These are phyloP conservation scores for Apamea epomidion DNA, from an alignment of 2,888 invertebrate species.

Conservation along the genomic window DNA sequence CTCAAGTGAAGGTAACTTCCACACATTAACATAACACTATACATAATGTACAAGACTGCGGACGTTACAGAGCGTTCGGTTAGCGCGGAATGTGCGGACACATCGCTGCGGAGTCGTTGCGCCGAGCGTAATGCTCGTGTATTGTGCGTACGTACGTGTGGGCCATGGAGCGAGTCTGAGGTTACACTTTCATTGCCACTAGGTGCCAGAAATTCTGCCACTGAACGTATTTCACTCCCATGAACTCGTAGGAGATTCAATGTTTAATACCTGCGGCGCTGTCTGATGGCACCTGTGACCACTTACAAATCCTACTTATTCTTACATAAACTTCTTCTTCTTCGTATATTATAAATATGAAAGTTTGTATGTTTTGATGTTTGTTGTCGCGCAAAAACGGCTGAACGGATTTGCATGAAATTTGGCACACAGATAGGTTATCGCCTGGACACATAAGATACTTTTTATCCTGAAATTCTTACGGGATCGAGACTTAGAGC, in stretches of 20 bases:
- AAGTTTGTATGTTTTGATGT: too few species aligned
- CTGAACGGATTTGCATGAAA: too few species aligned
- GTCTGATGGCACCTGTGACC: not conserved
- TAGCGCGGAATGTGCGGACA: slow-evolving; percentile 32
- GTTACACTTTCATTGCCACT: slow-evolving; percentile 10
- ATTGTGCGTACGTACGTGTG: not conserved
- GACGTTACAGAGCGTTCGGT: slow-evolving; percentile 7
- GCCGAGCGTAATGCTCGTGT: slow-evolving; percentile 10
- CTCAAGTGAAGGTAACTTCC: slow-evolving; percentile 2
- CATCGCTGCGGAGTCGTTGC: slow-evolving; percentile 32
- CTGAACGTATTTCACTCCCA: slow-evolving; percentile 7
- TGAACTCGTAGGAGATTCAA: not conserved
- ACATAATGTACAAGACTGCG: not conserved
- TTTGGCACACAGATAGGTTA: too few species aligned
- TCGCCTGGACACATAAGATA: too few species aligned
- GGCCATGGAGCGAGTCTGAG: not conserved
- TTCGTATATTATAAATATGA: too few species aligned
- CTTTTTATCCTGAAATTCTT: too few species aligned
- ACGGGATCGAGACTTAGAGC: too few species aligned
- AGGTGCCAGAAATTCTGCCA: slow-evolving; percentile 7
- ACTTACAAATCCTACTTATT: too few species aligned
- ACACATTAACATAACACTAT: not conserved
- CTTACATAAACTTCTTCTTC: too few species aligned
- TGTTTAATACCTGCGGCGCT: not conserved
- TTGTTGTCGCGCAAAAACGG: too few species aligned